These are phyloP conservation scores for Girardia tigrina DNA, from an alignment of 2,888 invertebrate species.

Conservation along the genomic window DNA sequence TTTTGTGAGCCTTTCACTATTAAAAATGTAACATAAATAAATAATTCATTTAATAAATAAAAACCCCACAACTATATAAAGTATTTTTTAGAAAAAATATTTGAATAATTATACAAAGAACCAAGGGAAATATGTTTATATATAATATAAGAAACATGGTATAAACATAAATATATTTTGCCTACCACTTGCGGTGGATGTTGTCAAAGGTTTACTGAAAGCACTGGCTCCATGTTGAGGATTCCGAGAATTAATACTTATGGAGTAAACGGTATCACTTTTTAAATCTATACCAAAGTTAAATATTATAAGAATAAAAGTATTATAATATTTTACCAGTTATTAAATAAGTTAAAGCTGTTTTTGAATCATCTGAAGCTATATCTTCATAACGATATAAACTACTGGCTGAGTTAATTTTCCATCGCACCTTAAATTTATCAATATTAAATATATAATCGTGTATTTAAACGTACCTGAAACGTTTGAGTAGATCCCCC, in stretches of 20 bases:
- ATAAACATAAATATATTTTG: background rate
- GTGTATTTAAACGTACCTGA: too few species aligned
- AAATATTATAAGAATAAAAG: background rate
- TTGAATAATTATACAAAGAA: too few species aligned
- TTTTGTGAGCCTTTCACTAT: too few species aligned
- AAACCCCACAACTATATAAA: too few species aligned
- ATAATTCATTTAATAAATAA: too few species aligned
- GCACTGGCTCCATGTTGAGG: background rate
- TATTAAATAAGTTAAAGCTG: background rate
- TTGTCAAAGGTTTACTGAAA: background rate
- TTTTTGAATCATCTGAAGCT: background rate
- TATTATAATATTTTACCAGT: background rate
- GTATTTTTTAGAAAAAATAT: too few species aligned
- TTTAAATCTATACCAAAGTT: too few species aligned
- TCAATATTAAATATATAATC: too few species aligned
- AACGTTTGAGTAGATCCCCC: conserved; percentile 29
- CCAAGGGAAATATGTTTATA: too few species aligned
- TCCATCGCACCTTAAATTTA: background rate
- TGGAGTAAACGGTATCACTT: conserved; percentile 27
- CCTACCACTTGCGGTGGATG: background rate
- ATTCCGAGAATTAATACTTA: conserved; percentile 31
- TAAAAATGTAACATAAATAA: too few species aligned
- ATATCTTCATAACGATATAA: background rate
- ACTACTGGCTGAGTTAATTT: background rate
- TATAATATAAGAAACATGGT: too few species aligned